Evolutionary conservation across 2,888 invertebrate species (phyloP), one percentile per base, ranked within the genome.

Genomic region (Drosophila vallismaia): DNA sequence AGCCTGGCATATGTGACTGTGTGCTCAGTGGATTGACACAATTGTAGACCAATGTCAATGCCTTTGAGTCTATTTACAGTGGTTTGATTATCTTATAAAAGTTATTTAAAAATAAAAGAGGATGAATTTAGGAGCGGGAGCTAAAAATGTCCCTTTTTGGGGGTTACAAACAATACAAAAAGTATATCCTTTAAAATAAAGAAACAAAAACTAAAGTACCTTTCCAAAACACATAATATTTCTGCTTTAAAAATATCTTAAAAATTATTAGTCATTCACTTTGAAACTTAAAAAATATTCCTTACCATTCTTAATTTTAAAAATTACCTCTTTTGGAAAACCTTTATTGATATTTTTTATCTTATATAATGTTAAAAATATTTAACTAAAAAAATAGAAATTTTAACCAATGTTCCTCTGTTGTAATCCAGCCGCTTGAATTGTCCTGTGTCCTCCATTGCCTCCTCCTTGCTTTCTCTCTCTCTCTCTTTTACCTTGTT

Each of bases 41-140:
- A 82, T 86, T 82, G 85, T 60, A 69, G 79, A 68, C 87, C 69
- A 82, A 87, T 82, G 82, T 82, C 87, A 82, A 84, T 82, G 87
- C 87, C 81, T 82, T 86, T 64, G 74, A 40, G 38, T 40, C 24
- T 1, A 26, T n/a, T 28, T 28, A 60, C 60, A 40, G 46, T 60
- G 60, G 40, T 9, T 8, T 0, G 0, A 14, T 3, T 5, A 4
- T 8, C n/a, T 1, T 1, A 0, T 7, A 55, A 12, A 29, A 19
- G 4, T 10, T 26, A 8, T 7, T 3, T 0, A 1, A 26, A 26
- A 38, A 9, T 19, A 19, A 19, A 19, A 19, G 19, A 19, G 19
- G 19, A 19, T 19, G 19, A 19, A 19, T 1, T 19, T 19, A 19
- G 19, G 19, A 1, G 19, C 19, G 19, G 19, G 1, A 19, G 19